A percentile compares a stretch with the other conserved stretches of the same genome.
Evolutionary conservation across 2,888 invertebrate species (phyloP).

Genomic region (Frankliniella intonsa): DNA sequence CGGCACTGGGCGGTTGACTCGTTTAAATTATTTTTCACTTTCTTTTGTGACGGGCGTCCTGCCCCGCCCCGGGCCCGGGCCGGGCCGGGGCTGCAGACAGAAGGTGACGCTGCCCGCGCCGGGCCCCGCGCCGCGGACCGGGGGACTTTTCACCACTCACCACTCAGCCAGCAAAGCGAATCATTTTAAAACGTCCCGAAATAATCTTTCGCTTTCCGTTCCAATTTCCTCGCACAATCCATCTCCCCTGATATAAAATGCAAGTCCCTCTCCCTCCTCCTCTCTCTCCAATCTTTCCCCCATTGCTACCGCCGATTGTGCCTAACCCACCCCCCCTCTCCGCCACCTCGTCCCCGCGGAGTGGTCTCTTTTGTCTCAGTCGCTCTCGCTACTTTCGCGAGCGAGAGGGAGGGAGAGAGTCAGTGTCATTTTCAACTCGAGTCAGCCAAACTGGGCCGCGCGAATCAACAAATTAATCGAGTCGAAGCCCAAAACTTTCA

Average conservation of each 20-base stretch:
- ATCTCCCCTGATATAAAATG: conserved; percentile 44
- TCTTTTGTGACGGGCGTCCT: too few relatives aligned
- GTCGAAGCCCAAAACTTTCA: conserved; percentile 16
- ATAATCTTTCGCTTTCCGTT: conserved; percentile 23
- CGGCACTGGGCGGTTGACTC: too few relatives aligned
- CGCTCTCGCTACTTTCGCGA: too few relatives aligned
- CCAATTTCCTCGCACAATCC: conserved; percentile 31
- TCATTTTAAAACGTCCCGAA: conserved; percentile 13
- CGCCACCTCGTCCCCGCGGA: too few relatives aligned
- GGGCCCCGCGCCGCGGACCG: background rate
- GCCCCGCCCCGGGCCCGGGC: background rate
- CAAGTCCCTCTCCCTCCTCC: conserved; percentile 39
- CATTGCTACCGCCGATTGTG: background rate
- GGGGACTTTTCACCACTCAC: background rate
- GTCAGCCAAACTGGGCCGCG: background rate
- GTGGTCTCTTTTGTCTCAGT: too few relatives aligned
- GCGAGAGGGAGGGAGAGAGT: too few relatives aligned
- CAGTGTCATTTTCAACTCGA: too few relatives aligned
- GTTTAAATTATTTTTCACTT: too few relatives aligned
- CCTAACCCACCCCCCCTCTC: background rate
- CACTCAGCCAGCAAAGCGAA: background rate
- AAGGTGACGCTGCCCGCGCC: too few relatives aligned
- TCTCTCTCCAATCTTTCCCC: background rate
- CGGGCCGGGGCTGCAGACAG: background rate
- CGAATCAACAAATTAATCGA: conserved; percentile 25